Conservation (phyloP, 1,140 invertebrate species). For the Tetramorium simillimum region DNA sequence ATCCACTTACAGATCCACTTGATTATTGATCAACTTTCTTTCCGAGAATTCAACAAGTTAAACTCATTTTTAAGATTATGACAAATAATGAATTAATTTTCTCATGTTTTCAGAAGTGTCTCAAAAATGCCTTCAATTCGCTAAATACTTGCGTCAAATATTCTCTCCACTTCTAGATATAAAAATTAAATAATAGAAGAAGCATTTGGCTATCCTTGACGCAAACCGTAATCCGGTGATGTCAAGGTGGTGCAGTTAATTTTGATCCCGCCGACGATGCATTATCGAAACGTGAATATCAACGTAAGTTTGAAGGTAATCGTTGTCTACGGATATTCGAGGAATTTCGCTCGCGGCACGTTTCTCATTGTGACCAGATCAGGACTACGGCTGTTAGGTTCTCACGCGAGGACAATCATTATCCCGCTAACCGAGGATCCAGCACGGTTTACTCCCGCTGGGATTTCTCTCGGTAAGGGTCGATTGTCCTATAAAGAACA, state of each 20-base stretch:
- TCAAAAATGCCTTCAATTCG: not conserved
- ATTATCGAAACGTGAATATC: constrained; percentile 54
- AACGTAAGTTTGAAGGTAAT: constrained; percentile 52
- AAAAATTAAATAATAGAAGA: not conserved
- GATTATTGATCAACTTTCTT: not conserved
- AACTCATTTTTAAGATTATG: not conserved
- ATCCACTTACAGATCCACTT: not conserved
- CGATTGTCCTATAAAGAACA: constrained; percentile 27
- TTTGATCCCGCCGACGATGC: not conserved
- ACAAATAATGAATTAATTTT: not conserved
- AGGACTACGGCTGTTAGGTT: constrained; percentile 71
- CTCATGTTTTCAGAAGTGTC: not conserved
- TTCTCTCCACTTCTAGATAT: not conserved
- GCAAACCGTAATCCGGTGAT: not conserved
- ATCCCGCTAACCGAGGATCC: constrained; percentile 55
- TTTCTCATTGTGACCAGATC: constrained; percentile 74
- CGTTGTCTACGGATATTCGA: constrained; percentile 47
- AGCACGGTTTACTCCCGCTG: constrained; percentile 58
- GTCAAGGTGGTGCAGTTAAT: constrained; percentile 38
- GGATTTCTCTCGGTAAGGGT: constrained; percentile 39
- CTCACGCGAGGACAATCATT: constrained; percentile 80
- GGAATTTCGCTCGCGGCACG: constrained; percentile 70
- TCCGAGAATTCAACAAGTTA: not conserved
- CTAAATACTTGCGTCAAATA: not conserved
- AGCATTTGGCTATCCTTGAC: not conserved